Evolutionary conservation across 2,113 vertebrate genomes (phyloP).

Genomic region (Aspidoscelis tigris): DNA sequence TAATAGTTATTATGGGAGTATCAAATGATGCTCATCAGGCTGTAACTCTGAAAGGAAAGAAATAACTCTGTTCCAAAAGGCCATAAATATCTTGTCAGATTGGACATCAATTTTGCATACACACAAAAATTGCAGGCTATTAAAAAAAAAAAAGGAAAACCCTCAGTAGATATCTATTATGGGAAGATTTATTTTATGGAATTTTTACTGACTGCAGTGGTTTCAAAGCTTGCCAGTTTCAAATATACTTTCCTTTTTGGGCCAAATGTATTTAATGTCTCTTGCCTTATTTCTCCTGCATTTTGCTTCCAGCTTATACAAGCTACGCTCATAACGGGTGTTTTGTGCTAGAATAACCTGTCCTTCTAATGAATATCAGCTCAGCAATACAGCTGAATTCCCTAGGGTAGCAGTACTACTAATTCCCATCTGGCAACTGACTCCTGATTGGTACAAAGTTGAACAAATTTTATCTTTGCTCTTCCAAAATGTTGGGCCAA

Average conservation of each 20-base stretch:
- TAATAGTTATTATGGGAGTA: conserved; percentile 3
- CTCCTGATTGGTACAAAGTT: not conserved
- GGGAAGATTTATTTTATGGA: conserved; percentile 39
- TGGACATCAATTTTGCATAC: conserved; percentile 51
- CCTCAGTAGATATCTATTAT: conserved; percentile 38
- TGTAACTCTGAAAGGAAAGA: conserved; percentile 41
- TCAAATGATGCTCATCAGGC: conserved; percentile 34
- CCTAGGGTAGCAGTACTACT: conserved; percentile 13
- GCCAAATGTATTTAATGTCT: conserved; percentile 42
- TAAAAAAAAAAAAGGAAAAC: conserved; percentile 38
- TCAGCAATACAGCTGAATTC: conserved; percentile 12
- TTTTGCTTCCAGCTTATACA: conserved; percentile 32
- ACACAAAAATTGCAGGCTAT: conserved; percentile 43
- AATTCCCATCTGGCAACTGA: conserved; percentile 38
- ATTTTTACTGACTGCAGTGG: conserved; percentile 46
- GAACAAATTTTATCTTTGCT: not conserved
- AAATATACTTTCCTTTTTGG: not conserved
- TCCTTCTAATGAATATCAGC: not conserved
- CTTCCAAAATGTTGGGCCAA: conserved; percentile 3
- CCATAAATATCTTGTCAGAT: conserved; percentile 45
- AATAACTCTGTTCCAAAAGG: not conserved
- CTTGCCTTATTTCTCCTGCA: conserved; percentile 45
- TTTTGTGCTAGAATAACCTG: not conserved
- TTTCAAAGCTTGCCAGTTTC: conserved; percentile 36
- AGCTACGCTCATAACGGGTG: conserved; percentile 22